These are phyloP conservation scores for Micromys minutus DNA, from an alignment of 2,113 vertebrate species.

Conservation along the genomic window DNA sequence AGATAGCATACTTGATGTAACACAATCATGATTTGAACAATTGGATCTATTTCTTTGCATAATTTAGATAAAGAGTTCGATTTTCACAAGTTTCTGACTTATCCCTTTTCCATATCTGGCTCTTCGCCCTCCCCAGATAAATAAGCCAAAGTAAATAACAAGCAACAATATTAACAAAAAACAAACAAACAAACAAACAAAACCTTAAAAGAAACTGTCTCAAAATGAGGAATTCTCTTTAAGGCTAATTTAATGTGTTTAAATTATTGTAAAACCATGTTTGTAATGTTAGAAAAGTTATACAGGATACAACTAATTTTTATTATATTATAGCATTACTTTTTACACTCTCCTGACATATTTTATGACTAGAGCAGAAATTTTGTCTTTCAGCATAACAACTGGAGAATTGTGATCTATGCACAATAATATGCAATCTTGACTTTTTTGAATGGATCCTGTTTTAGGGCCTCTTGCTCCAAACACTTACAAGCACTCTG, in stretches of 20 bases:
- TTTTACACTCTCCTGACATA: neutral
- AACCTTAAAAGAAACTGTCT: neutral
- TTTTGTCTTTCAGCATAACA: constrained; percentile 34
- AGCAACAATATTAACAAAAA: neutral
- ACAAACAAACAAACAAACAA: neutral
- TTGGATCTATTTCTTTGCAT: constrained; percentile 38
- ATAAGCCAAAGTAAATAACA: neutral
- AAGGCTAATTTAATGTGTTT: neutral
- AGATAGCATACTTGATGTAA: constrained; percentile 13
- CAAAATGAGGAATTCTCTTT: neutral
- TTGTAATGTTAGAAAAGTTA: neutral
- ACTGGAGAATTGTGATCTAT: no score
- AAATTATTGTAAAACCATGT: constrained; percentile 24
- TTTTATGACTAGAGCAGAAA: constrained; percentile 17
- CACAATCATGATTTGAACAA: constrained; percentile 33
- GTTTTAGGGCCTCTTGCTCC: neutral
- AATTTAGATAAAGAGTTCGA: constrained; percentile 35
- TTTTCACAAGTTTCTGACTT: constrained; percentile 50
- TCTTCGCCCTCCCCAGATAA: neutral
- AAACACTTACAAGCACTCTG: neutral
- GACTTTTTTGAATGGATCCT: neutral
- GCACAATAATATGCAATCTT: neutral
- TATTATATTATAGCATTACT: neutral
- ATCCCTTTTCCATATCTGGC: constrained; percentile 16
- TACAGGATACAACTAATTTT: neutral